These are phyloP conservation scores for Rhabditoides inermis DNA, from an alignment of 2,888 invertebrate genomes.

Conservation along the genomic window DNA sequence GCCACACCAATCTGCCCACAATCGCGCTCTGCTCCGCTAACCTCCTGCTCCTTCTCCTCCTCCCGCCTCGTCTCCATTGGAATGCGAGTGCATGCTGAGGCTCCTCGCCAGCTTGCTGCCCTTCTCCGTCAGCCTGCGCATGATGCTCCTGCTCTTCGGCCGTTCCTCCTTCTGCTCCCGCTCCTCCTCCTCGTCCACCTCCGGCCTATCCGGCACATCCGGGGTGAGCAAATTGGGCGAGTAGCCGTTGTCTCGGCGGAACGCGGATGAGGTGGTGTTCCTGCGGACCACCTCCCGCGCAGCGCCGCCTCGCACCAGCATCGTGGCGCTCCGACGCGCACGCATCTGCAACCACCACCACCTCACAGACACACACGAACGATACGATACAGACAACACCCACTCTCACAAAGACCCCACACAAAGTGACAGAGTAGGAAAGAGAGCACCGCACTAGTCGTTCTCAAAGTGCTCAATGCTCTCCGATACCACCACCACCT, in stretches of 20 bases:
- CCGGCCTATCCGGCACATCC: constrained; percentile 21
- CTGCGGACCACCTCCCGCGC: too few relatives aligned
- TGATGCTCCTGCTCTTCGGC: constrained; percentile 13
- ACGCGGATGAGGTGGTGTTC: constrained; percentile 24
- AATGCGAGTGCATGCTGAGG: constrained; percentile 23
- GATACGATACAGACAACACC: too few relatives aligned
- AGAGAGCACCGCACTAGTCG: too few relatives aligned
- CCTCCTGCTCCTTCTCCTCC: constrained; percentile 25
- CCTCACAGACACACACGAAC: too few relatives aligned
- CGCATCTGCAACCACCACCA: too few relatives aligned
- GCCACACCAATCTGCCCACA: constrained; percentile 46
- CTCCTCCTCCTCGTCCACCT: constrained; percentile 8
- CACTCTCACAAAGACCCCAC: too few relatives aligned
- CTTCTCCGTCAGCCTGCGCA: constrained; percentile 22
- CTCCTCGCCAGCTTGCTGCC: constrained; percentile 13
- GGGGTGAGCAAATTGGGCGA: too few relatives aligned
- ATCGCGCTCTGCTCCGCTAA: constrained; percentile 37
- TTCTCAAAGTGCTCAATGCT: too few relatives aligned
- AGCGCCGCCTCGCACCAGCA: too few relatives aligned
- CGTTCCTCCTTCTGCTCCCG: constrained; percentile 1
- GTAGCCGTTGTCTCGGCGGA: constrained; percentile 18
- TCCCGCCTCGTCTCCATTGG: constrained; percentile 31
- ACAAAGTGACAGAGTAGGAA: too few relatives aligned
- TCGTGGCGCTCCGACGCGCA: too few relatives aligned
- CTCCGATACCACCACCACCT: background rate